These are phyloP conservation scores for Xestia ashworthii DNA, from an alignment of 2,888 invertebrate species.

Conservation along the genomic window DNA sequence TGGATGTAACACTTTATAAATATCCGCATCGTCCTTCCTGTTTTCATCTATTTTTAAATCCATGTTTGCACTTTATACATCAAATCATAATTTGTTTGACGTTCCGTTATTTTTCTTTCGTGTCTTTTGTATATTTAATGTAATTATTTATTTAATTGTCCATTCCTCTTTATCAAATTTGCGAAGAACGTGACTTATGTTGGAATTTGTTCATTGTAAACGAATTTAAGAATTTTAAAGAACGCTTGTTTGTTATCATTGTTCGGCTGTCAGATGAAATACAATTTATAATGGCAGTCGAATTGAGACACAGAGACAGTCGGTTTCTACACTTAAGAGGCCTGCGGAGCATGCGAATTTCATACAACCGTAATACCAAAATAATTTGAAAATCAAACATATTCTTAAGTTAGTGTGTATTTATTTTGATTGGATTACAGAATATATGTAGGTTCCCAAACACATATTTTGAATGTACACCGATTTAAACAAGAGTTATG, in stretches of 20 bases:
- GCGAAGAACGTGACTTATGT: slow-evolving; percentile 21
- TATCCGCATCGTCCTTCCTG: slow-evolving; percentile 6
- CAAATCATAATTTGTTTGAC: slow-evolving; percentile 24
- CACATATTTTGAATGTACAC: too few species aligned
- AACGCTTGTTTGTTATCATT: slow-evolving; percentile 19
- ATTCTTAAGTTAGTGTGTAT: too few species aligned
- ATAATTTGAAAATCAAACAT: too few species aligned
- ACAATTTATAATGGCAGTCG: not conserved
- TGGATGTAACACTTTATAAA: not conserved
- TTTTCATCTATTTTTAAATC: slow-evolving; percentile 16
- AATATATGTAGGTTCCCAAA: too few species aligned
- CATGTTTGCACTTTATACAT: slow-evolving; percentile 24
- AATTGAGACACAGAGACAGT: not conserved
- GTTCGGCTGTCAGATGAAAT: not conserved
- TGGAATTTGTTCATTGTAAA: slow-evolving; percentile 22
- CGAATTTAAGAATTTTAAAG: slow-evolving; percentile 5
- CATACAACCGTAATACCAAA: too few species aligned
- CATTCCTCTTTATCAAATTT: slow-evolving; percentile 39
- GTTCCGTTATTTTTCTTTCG: slow-evolving; percentile 26
- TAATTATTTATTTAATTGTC: slow-evolving; percentile 32
- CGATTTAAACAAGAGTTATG: too few species aligned
- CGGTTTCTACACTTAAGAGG: not conserved
- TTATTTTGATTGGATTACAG: too few species aligned
- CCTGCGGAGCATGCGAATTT: too few species aligned
- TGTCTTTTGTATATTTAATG: slow-evolving; percentile 15